Evolutionary conservation across 2,888 invertebrate genomes (phyloP).

Genomic region (Ormyrus pomaceus): DNA sequence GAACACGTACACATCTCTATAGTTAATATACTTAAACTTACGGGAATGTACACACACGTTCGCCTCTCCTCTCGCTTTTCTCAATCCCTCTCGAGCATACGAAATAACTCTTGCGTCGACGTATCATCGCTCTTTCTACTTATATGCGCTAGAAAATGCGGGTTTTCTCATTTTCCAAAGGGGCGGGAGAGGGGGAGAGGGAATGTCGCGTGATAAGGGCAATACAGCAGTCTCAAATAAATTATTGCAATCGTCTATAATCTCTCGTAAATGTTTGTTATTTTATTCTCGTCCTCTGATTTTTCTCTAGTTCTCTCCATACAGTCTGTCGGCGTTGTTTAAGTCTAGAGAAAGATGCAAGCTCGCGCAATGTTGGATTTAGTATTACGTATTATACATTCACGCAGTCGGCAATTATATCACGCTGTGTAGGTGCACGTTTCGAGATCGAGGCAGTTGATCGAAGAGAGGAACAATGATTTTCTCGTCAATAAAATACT

Average conservation of each 20-base stretch:
- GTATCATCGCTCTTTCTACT: neutral
- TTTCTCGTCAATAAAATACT: too few relatives aligned
- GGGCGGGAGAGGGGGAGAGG: neutral
- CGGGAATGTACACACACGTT: slow-evolving; percentile 22
- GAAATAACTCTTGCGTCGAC: neutral
- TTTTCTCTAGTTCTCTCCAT: neutral
- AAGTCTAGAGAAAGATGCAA: slow-evolving; percentile 10
- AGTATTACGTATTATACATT: neutral
- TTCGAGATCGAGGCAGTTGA: slow-evolving; percentile 13
- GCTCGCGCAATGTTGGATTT: slow-evolving; percentile 2
- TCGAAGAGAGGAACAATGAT: neutral
- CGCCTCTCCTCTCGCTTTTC: neutral
- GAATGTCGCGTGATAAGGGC: slow-evolving; percentile 26
- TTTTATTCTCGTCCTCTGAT: neutral
- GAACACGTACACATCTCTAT: neutral
- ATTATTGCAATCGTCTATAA: slow-evolving; percentile 56
- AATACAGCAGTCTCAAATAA: slow-evolving; percentile 56
- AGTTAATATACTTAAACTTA: slow-evolving; percentile 31
- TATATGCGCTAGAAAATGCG: too few relatives aligned
- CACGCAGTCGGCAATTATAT: neutral
- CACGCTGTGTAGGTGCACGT: neutral
- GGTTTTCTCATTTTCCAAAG: neutral
- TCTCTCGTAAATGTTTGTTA: slow-evolving; percentile 21
- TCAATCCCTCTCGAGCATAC: neutral
- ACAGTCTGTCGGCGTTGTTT: neutral